A percentile compares a stretch with the other conserved stretches of the same genome.
Evolutionary conservation across 1,140 invertebrate species (phyloP).

Genomic region (Bombus terrestris): DNA sequence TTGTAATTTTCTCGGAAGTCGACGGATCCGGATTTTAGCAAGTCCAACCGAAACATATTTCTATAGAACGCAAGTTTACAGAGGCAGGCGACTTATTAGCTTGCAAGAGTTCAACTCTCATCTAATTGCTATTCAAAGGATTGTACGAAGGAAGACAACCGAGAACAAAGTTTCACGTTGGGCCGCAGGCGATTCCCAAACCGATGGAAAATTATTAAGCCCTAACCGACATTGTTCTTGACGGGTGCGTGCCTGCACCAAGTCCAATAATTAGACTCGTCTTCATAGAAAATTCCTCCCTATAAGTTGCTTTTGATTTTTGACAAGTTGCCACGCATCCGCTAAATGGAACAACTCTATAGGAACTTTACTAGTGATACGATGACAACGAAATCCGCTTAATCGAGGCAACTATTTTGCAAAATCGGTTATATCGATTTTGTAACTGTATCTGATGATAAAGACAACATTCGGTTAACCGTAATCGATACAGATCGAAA

Average conservation of each 20-base stretch:
- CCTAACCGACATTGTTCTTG: not conserved
- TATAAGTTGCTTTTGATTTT: not conserved
- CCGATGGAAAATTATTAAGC: conserved; percentile 28
- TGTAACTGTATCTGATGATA: not conserved
- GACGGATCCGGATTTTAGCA: not conserved
- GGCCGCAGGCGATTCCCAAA: not conserved
- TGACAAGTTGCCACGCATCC: too few relatives aligned
- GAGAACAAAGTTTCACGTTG: conserved; percentile 23
- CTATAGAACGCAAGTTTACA: not conserved
- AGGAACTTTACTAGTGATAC: too few relatives aligned
- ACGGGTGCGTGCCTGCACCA: not conserved
- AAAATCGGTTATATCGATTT: not conserved
- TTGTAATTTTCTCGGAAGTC: not conserved
- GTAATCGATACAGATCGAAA: not conserved
- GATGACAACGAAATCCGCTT: too few relatives aligned
- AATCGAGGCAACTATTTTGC: too few relatives aligned
- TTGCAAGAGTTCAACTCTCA: conserved; percentile 26
- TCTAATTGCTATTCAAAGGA: conserved; percentile 50
- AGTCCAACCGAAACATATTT: not conserved
- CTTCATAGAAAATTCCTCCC: not conserved
- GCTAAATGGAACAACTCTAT: not conserved
- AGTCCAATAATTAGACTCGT: conserved; percentile 1
- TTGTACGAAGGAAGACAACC: conserved; percentile 18
- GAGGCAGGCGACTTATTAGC: not conserved
- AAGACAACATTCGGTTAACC: not conserved